Conservation (phyloP, 2,888 invertebrate genomes). For the Tribolium freemani region DNA sequence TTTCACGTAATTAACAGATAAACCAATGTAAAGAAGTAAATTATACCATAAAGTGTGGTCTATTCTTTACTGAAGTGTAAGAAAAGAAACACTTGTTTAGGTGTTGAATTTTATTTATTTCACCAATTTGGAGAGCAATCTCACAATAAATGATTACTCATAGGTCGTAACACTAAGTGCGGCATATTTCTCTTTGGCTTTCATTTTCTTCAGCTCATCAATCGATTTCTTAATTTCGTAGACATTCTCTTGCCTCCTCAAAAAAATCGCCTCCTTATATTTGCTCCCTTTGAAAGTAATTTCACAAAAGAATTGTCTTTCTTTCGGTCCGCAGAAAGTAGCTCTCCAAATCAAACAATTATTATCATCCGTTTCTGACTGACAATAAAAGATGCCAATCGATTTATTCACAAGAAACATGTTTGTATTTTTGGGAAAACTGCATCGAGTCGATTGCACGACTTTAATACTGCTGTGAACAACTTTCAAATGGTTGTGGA, state of each 20-base stretch:
- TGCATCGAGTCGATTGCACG: constrained; percentile 49
- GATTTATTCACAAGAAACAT: constrained; percentile 54
- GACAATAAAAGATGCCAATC: constrained; percentile 57
- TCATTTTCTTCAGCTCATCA: constrained; percentile 54
- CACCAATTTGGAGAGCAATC: too few relatives aligned
- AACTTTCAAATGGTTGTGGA: constrained; percentile 54
- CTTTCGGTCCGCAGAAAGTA: constrained; percentile 25
- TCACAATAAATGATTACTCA: constrained; percentile 18
- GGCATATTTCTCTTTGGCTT: constrained; percentile 58
- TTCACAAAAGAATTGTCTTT: constrained; percentile 29
- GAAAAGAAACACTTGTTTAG: too few relatives aligned
- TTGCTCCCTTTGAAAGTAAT: constrained; percentile 23
- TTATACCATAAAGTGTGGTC: not conserved
- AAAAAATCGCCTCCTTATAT: constrained; percentile 26
- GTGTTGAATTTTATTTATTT: too few relatives aligned
- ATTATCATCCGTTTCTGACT: constrained; percentile 47
- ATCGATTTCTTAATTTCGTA: constrained; percentile 21
- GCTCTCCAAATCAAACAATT: constrained; percentile 41
- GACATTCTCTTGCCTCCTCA: constrained; percentile 15
- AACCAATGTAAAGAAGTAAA: not conserved
- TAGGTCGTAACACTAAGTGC: constrained; percentile 54
- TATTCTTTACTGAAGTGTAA: not conserved
- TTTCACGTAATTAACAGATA: constrained; percentile 23
- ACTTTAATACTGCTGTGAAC: constrained; percentile 57
- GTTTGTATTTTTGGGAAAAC: constrained; percentile 56